Percentiles rank a stretch among this genome's conserved stretches.
phyloP scores from a whole-genome alignment of 2,797 vertebrate genomes.

The Alectoris magna region DNA sequence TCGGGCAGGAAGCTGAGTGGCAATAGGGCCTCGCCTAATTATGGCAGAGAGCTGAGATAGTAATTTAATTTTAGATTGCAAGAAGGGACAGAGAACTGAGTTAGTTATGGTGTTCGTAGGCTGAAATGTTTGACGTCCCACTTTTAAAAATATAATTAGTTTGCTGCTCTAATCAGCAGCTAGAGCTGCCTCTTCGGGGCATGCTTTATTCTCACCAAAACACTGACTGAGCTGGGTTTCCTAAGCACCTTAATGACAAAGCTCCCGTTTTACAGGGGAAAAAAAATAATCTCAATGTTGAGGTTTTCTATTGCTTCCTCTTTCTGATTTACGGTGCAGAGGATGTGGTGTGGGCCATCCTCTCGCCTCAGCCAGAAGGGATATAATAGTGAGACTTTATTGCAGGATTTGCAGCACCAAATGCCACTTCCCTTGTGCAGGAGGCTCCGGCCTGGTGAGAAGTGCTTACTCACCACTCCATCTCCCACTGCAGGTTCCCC shows the following conservation, averaged over 20 bases:
- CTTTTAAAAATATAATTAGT: not conserved
- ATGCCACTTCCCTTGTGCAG: fast-evolving
- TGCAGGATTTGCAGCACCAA: not conserved
- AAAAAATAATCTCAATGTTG: fast-evolving
- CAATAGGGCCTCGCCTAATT: not conserved
- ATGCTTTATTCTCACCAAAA: not conserved
- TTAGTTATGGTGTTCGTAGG: not conserved
- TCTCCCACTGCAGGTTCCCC: conserved; percentile 55
- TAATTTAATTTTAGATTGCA: not conserved
- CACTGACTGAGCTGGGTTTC: not conserved
- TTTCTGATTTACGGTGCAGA: not conserved
- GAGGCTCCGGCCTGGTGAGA: fast-evolving
- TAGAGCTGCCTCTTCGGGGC: not conserved
- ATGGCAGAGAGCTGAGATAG: not conserved
- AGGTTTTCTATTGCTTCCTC: not conserved
- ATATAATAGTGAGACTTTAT: not conserved
- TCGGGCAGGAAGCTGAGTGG: not conserved
- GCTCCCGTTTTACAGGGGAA: not conserved
- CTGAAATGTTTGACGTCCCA: not conserved
- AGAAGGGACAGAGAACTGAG: not conserved
- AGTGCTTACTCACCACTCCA: fast-evolving
- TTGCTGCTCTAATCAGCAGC: not conserved
- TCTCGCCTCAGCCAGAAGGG: fast-evolving
- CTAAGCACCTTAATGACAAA: not conserved
- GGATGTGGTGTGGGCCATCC: fast-evolving